Conservation (phyloP, 2,797 vertebrate species). For the Linurgus olivaceus region DNA sequence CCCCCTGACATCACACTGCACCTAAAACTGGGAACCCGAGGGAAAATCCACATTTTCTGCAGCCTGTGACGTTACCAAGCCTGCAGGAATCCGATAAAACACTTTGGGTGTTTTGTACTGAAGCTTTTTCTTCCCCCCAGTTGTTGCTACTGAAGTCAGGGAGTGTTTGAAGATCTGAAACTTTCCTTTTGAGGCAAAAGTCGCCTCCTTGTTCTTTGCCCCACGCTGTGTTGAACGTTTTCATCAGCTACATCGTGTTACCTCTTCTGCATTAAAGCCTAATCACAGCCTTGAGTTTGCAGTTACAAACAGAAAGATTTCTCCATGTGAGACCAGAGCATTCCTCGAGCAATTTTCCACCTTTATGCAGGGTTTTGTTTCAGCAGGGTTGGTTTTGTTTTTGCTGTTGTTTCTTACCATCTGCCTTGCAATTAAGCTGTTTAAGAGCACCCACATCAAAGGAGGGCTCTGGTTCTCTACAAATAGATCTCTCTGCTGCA, state of each 20-base stretch:
- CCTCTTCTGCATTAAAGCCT: slow-evolving; percentile 61
- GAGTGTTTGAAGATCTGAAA: slow-evolving; percentile 28
- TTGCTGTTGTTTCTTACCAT: slow-evolving; percentile 41
- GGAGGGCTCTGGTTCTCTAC: neutral
- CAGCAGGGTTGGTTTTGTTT: neutral
- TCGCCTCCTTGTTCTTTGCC: slow-evolving; percentile 1
- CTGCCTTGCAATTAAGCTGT: slow-evolving; percentile 66
- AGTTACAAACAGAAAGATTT: slow-evolving; percentile 61
- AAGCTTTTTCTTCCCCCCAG: neutral
- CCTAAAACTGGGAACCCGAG: neutral
- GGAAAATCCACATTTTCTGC: neutral
- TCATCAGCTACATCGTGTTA: slow-evolving; percentile 47
- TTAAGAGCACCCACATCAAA: slow-evolving; percentile 67
- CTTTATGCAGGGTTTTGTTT: slow-evolving; percentile 45
- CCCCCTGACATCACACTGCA: accelerated
- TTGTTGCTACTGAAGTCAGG: neutral
- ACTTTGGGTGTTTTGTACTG: neutral
- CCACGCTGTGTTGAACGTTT: slow-evolving; percentile 57
- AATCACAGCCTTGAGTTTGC: slow-evolving; percentile 52
- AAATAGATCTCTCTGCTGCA: slow-evolving; percentile 29
- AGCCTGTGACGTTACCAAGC: neutral
- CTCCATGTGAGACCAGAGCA: slow-evolving; percentile 55
- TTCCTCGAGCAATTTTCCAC: slow-evolving; percentile 68
- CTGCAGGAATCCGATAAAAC: neutral
- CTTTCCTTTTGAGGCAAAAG: slow-evolving; percentile 16